These are phyloP conservation scores for Bambusicola thoracicus DNA, from an alignment of 2,113 vertebrate species.

Conservation along the genomic window DNA sequence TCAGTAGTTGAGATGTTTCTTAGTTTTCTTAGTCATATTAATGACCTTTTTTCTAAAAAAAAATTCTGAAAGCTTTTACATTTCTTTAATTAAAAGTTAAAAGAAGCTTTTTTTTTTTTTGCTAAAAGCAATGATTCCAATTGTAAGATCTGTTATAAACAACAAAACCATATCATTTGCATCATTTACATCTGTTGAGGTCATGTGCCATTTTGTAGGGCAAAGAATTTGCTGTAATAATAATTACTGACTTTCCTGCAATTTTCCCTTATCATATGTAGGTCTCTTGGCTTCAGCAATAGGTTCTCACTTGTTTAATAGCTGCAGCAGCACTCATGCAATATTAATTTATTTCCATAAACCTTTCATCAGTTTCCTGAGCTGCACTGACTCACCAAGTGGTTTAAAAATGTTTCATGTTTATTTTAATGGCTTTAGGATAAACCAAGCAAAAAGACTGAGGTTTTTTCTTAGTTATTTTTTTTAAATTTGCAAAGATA, in stretches of 20 bases:
- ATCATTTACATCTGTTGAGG: conserved; percentile 3
- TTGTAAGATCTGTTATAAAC: not conserved
- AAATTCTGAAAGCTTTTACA: no score
- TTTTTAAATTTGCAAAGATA: not conserved
- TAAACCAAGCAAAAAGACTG: not conserved
- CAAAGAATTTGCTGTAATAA: not conserved
- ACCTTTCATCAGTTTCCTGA: conserved; percentile 61
- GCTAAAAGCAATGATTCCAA: not conserved
- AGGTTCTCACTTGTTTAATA: conserved; percentile 45
- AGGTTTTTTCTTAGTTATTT: not conserved
- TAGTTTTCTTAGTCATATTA: no score
- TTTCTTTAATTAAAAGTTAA: not conserved
- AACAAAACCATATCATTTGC: not conserved
- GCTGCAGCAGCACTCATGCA: conserved; percentile 50
- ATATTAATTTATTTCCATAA: conserved; percentile 64
- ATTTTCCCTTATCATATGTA: not conserved
- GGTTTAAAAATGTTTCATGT: conserved; percentile 54
- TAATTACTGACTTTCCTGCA: conserved; percentile 25
- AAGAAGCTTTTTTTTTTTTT: not conserved
- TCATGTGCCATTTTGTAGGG: not conserved
- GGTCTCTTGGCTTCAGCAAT: conserved; percentile 8
- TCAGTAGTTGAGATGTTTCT: not conserved
- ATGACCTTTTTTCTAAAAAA: not conserved
- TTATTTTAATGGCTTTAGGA: conserved; percentile 15
- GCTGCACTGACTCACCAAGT: conserved; percentile 54